A percentile compares a stretch with the other conserved stretches of the same genome.
These are phyloP conservation scores for Pogonognathellus flavescens DNA, from an alignment of 1,140 invertebrate species.

Conservation along the genomic window DNA sequence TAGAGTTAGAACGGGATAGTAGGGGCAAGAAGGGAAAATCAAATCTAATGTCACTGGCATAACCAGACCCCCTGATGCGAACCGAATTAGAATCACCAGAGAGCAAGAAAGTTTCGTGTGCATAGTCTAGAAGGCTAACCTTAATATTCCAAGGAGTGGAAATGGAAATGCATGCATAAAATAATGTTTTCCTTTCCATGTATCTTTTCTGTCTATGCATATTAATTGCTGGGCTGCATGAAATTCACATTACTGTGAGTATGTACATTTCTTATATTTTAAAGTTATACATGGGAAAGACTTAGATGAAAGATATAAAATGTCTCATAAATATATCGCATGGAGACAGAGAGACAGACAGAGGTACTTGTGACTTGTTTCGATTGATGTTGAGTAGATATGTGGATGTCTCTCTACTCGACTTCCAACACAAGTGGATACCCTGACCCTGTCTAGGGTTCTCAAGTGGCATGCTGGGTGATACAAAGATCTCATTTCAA, in stretches of 20 bases:
- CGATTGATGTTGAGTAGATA: slow-evolving; percentile 1
- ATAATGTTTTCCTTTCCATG: not conserved
- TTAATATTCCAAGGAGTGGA: not conserved
- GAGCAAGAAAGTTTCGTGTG: slow-evolving; percentile 45
- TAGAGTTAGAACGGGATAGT: not conserved
- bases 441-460: slow-evolving; percentile 30
- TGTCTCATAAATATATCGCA: no score
- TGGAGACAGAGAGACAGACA: not conserved
- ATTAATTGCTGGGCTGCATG: not conserved
- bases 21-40: slow-evolving; percentile 12
- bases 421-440: slow-evolving; percentile 13
- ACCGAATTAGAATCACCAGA: slow-evolving; percentile 57
- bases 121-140: not conserved
- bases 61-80: slow-evolving; percentile 58
- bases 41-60: slow-evolving; percentile 56
- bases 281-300: not conserved
- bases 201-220: not conserved
- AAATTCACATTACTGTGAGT: not conserved
- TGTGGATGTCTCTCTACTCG: not conserved
- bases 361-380: slow-evolving; percentile 42
- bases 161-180: slow-evolving; percentile 11
- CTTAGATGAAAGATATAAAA: not conserved
- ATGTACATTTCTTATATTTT: not conserved
- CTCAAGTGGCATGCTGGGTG: not conserved
- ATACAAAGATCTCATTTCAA: slow-evolving; percentile 14